A percentile compares a stretch with the other conserved stretches of the same genome.
Evolutionary conservation across 35 echinoderm and acorn worm genomes (phyloP).

Genomic region (Lytechinus variegatus): DNA sequence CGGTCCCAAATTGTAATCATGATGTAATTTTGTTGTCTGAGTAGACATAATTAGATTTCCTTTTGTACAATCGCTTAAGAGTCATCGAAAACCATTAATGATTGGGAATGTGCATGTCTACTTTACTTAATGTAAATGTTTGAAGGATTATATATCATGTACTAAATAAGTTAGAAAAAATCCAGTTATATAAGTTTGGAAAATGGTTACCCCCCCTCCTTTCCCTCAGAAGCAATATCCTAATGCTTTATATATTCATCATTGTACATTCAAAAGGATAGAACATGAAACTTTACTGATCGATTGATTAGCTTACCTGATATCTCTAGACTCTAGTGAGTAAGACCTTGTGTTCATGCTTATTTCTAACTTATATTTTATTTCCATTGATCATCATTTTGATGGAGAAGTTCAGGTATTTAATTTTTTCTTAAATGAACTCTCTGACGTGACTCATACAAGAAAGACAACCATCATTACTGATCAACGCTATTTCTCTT

Average conservation of each 20-base stretch:
- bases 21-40: neutral
- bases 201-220: no score
- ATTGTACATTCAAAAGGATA: no score
- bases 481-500: neutral
- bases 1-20: neutral
- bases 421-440: neutral
- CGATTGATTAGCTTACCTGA: no score
- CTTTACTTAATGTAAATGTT: neutral
- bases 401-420: no score
- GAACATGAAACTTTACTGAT: no score
- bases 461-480: neutral
- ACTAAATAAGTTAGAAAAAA: neutral
- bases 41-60: constrained; percentile 11
- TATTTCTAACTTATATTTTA: no score
- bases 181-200: no score
- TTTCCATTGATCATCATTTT: no score
- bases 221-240: no score
- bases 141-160: neutral
- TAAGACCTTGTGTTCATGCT: no score
- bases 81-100: neutral
- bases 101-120: neutral
- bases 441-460: neutral
- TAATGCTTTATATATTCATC: no score
- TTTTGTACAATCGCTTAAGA: neutral
- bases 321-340: no score